phyloP scores from a whole-genome alignment of 1,140 invertebrate genomes.

The Capitella teleta region DNA sequence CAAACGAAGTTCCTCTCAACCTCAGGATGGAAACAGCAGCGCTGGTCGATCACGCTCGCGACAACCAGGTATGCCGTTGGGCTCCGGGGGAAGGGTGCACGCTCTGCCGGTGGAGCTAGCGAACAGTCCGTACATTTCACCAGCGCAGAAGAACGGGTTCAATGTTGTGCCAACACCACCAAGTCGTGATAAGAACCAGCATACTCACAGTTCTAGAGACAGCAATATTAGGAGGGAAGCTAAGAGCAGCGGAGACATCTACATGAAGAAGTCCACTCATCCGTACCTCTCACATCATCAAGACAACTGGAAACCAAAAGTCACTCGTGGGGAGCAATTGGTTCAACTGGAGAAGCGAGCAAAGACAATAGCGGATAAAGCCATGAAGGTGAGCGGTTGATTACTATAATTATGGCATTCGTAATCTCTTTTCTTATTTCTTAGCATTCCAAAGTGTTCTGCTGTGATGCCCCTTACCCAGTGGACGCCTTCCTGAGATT shows the following conservation, averaged over 20 bases:
- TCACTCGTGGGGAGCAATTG: background rate
- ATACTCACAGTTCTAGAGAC: background rate
- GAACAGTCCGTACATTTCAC: constrained; percentile 11
- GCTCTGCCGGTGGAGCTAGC: constrained; percentile 4
- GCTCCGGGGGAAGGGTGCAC: background rate
- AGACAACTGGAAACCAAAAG: background rate
- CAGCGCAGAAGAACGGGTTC: background rate
- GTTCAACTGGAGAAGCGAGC: constrained; percentile 10
- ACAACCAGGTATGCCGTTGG: background rate
- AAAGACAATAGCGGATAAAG: constrained; percentile 7
- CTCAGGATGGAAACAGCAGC: background rate
- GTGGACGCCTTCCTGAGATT: constrained; percentile 9
- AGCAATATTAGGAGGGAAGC: background rate
- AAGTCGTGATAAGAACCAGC: background rate
- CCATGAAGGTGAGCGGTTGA: constrained; percentile 1
- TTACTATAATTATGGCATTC: background rate
- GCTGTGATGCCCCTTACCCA: constrained; percentile 11
- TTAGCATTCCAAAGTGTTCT: constrained; percentile 7
- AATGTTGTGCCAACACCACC: background rate
- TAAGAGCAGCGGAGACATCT: background rate
- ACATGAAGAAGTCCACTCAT: background rate
- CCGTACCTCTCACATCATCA: background rate
- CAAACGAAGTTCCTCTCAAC: background rate
- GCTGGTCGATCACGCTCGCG: background rate
- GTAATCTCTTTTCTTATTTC: background rate